phyloP scores from a whole-genome alignment of 2,797 vertebrate species.

The Myotis pilosus region DNA sequence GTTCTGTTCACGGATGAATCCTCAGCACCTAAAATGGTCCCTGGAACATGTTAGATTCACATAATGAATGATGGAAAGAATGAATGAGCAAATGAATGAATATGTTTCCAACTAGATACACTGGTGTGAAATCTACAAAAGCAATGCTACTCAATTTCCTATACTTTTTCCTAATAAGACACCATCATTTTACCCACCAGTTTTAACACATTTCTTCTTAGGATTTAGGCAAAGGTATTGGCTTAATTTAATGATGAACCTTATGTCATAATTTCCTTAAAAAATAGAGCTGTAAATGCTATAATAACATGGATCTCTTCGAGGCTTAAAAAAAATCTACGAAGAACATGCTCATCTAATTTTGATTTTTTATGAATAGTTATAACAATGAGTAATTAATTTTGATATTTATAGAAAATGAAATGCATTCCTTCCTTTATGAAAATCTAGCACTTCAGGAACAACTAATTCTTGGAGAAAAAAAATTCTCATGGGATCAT shows the following conservation, averaged over 20 bases:
- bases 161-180: slow-evolving; percentile 32
- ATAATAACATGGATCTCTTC: slow-evolving; percentile 68
- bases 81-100: background rate
- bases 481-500: slow-evolving; percentile 58
- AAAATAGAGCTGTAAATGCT: slow-evolving; percentile 64
- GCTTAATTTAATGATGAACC: slow-evolving; percentile 66
- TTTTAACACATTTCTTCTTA: slow-evolving; percentile 56
- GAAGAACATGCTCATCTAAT: slow-evolving; percentile 72
- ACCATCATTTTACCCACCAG: background rate
- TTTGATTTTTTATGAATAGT: slow-evolving; percentile 75
- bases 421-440: slow-evolving; percentile 65
- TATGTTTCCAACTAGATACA: background rate
- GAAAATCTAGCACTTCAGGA: slow-evolving; percentile 72
- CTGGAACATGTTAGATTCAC: slow-evolving; percentile 1
- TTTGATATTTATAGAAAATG: slow-evolving; percentile 75
- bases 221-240: slow-evolving; percentile 50
- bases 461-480: slow-evolving; percentile 69
- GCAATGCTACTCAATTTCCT: background rate
- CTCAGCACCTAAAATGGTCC: background rate
- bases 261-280: slow-evolving; percentile 76
- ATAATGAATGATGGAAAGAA: slow-evolving; percentile 14
- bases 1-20: background rate
- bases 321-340: slow-evolving; percentile 59
- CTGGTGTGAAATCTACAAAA: background rate
- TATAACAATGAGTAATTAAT: slow-evolving; percentile 74